These are phyloP conservation scores for Agrotis clavis DNA, from an alignment of 2,888 invertebrate genomes.

Conservation along the genomic window DNA sequence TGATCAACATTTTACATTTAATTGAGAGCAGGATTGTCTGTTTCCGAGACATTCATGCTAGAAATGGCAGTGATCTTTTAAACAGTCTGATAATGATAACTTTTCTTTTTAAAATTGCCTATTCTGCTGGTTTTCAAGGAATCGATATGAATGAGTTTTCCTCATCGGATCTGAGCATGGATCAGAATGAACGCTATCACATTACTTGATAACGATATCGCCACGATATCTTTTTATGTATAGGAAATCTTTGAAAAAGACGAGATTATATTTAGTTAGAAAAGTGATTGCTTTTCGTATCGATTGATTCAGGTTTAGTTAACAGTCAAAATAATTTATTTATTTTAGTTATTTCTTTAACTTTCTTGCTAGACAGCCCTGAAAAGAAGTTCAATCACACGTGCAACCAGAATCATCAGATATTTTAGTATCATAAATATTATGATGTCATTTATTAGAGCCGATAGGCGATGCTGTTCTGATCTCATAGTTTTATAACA, in stretches of 20 bases:
- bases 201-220: no score
- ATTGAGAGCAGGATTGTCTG: constrained; percentile 41
- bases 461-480: constrained; percentile 32
- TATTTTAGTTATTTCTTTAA: background rate
- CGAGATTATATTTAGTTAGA: no score
- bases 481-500: constrained; percentile 48
- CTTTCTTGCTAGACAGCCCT: constrained; percentile 36
- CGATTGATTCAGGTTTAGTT: background rate
- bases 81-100: background rate
- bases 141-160: no score
- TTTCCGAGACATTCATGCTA: no score
- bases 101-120: no score
- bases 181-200: no score
- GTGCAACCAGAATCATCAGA: constrained; percentile 22
- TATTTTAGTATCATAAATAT: constrained; percentile 44
- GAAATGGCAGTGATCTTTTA: background rate
- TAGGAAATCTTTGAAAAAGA: no score
- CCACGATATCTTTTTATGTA: no score
- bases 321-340: background rate
- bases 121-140: no score
- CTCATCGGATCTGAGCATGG: no score
- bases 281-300: no score
- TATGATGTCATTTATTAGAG: constrained; percentile 50
- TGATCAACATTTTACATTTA: constrained; percentile 43
- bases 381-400: constrained; percentile 42